Conservation (phyloP, 2,113 vertebrate species). For the Bothrops jararaca region DNA sequence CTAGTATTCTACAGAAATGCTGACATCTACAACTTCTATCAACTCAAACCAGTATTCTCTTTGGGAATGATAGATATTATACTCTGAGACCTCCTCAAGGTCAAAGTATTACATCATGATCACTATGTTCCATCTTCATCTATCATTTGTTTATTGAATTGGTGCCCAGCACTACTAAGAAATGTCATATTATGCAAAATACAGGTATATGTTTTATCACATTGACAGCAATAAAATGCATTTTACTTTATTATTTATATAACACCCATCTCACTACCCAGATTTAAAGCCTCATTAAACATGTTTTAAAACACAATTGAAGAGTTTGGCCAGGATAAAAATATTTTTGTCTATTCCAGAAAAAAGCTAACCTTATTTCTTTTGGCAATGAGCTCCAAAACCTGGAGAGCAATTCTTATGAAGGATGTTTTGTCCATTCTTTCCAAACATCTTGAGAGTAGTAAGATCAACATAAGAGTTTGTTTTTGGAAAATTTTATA, state of each 20-base stretch:
- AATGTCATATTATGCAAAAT: neutral
- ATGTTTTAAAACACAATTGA: neutral
- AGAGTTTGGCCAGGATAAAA: neutral
- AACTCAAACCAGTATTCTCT: neutral
- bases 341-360: neutral
- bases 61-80: neutral
- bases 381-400: neutral
- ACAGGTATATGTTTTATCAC: neutral
- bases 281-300: neutral
- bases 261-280: neutral
- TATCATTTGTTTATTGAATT: neutral
- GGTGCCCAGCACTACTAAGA: neutral
- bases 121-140: neutral
- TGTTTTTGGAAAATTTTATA: neutral
- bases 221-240: neutral
- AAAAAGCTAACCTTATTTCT: neutral
- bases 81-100: neutral
- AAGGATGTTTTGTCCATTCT: neutral
- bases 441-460: neutral
- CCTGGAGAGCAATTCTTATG: neutral
- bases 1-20: neutral
- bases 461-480: neutral
- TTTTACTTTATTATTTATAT: neutral
- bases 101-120: neutral
- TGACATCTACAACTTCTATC: neutral